Evolutionary conservation across 2,113 vertebrate species (phyloP).

Genomic region (Sceloporus tristichus): DNA sequence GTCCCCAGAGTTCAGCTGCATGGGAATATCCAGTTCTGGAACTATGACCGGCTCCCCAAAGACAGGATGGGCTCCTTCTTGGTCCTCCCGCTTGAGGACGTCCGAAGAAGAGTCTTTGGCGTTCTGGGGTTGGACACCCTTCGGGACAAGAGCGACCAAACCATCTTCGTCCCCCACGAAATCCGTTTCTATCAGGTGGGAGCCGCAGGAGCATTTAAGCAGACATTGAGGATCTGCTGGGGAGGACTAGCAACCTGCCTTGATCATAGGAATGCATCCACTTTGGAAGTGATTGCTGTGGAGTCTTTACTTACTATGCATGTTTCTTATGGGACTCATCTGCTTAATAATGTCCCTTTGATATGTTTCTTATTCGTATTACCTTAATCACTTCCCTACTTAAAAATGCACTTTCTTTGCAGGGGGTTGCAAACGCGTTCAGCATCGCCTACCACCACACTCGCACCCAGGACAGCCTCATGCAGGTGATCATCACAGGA

Average conservation of each 20-base stretch:
- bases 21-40: conserved; percentile 81
- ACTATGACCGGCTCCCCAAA: conserved; percentile 43
- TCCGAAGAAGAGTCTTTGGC: conserved; percentile 76
- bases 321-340: neutral
- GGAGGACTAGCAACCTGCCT: neutral
- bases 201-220: neutral
- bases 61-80: conserved; percentile 78
- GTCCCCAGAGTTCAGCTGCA: conserved; percentile 80
- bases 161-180: conserved; percentile 78
- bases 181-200: conserved; percentile 83
- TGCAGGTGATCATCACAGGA: conserved; percentile 72
- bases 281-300: too few species aligned
- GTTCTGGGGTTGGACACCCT: conserved; percentile 81
- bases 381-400: neutral
- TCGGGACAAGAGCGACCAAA: conserved; percentile 65
- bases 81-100: conserved; percentile 78
- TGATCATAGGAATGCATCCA: neutral
- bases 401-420: conserved; percentile 22
- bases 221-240: too few species aligned
- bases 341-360: neutral
- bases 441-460: conserved; percentile 80
- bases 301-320: too few species aligned
- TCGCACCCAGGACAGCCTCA: conserved; percentile 66
- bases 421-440: conserved; percentile 79
- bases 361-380: neutral